A percentile compares a stretch with the other conserved stretches of the same genome.
These are phyloP conservation scores for Caenorhabditis sulstoni DNA, from an alignment of 2,888 invertebrate species.

Conservation along the genomic window DNA sequence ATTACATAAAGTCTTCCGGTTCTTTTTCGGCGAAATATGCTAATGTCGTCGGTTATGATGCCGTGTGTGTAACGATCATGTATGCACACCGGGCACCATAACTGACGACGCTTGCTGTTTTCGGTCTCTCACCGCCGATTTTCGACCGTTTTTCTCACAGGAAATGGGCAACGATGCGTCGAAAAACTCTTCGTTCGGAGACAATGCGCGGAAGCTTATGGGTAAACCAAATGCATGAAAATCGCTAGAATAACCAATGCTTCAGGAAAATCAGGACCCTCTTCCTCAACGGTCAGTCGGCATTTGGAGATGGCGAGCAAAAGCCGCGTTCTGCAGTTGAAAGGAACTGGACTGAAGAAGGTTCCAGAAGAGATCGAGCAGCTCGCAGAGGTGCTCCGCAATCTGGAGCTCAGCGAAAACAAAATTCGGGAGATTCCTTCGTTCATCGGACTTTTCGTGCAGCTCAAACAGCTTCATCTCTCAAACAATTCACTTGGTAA, in stretches of 20 bases:
- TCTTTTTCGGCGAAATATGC: background rate
- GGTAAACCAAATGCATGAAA: conserved; percentile 17
- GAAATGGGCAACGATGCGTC: conserved; percentile 68
- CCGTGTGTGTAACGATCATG: background rate
- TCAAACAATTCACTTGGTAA: conserved; percentile 82
- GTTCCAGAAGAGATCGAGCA: conserved; percentile 73
- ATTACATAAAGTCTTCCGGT: background rate
- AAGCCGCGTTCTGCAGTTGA: conserved; percentile 93
- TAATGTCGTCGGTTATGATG: background rate
- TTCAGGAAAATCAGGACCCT: conserved; percentile 72
- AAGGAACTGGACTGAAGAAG: conserved; percentile 88
- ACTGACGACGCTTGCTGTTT: conserved; percentile 27
- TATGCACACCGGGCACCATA: conserved; percentile 25
- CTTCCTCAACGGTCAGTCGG: conserved; percentile 85
- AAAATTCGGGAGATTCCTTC: conserved; percentile 85
- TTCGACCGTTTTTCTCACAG: conserved; percentile 30
- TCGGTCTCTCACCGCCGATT: conserved; percentile 21
- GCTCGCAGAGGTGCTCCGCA: conserved; percentile 85
- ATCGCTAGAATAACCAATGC: background rate
- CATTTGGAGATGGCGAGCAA: conserved; percentile 96
- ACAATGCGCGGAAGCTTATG: conserved; percentile 43
- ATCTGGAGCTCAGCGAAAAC: conserved; percentile 93
- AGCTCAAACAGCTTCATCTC: conserved; percentile 83
- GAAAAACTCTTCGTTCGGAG: conserved; percentile 47
- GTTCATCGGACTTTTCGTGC: conserved; percentile 82